These are phyloP conservation scores for Lochmaea crataegi DNA, from an alignment of 2,888 invertebrate genomes.

Conservation along the genomic window DNA sequence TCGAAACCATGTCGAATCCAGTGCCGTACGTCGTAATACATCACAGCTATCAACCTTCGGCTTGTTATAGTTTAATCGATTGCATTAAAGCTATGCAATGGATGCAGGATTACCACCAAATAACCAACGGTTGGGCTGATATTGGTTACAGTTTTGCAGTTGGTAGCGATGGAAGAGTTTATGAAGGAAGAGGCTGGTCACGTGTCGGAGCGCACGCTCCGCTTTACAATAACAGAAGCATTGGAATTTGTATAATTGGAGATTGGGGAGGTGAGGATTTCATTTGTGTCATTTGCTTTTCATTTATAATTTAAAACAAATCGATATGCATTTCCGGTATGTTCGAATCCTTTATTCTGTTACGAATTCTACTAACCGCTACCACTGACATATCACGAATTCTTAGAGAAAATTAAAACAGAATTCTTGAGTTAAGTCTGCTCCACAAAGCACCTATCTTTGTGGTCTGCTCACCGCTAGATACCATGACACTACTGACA, in stretches of 20 bases:
- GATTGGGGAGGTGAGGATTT: slow-evolving; percentile 74
- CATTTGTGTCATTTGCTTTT: background rate
- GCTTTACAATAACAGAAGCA: slow-evolving; percentile 74
- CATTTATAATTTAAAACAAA: background rate
- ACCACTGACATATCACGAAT: too few relatives aligned
- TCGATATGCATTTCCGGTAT: too few relatives aligned
- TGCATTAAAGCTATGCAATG: slow-evolving; percentile 71
- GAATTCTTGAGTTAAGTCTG: too few relatives aligned
- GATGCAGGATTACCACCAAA: slow-evolving; percentile 76
- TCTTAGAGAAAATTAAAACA: too few relatives aligned
- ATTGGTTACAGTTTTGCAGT: slow-evolving; percentile 79
- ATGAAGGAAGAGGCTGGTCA: slow-evolving; percentile 79
- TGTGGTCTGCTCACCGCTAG: too few relatives aligned
- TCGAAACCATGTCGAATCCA: slow-evolving; percentile 68
- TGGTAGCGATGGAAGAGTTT: slow-evolving; percentile 78
- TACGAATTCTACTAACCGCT: too few relatives aligned
- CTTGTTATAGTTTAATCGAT: slow-evolving; percentile 68
- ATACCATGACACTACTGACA: too few relatives aligned
- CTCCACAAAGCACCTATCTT: too few relatives aligned
- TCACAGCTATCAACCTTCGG: slow-evolving; percentile 75
- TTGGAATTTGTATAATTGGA: slow-evolving; percentile 79
- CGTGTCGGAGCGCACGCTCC: slow-evolving; percentile 78
- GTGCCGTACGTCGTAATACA: slow-evolving; percentile 78
- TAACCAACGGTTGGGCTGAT: slow-evolving; percentile 73
- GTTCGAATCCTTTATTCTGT: too few relatives aligned